Evolutionary conservation across 1,140 invertebrate genomes (phyloP), one percentile per base, ranked within the genome.

Genomic region (Brachionus asplanchnoidis): DNA sequence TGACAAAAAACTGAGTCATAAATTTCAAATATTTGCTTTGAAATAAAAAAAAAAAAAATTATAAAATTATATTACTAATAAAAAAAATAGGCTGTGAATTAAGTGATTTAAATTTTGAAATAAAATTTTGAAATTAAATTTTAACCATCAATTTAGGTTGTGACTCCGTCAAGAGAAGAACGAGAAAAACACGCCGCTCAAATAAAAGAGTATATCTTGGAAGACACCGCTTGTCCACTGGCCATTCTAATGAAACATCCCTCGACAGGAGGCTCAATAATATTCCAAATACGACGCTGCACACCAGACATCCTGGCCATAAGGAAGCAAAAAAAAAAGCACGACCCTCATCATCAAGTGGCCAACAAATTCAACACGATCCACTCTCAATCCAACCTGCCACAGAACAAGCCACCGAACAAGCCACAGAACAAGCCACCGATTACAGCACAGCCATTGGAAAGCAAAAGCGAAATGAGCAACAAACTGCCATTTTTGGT

Each of bases 151-250:
- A 42, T 79, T 87, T 86, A 92, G 89, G 87, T 89, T 46, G 56
- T 88, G 36, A 86, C 89, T 14, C 88, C 88, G 5, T 86, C 87
- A 60, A 87, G 87, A n/a, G 88, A 88, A 84, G 89, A 89, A 87
- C 87, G 91, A 88, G 90, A 90, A 85, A 88, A 90, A 87, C 70
- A 82, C 11, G 89, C 89, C 50, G 87, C 86, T 5, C 88, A 89
- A 68, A 88, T 88, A 20, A 88, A 90, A 87, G 96, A 98, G 90
- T 96, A 96, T 88, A 95, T 98, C 87, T 91, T 99, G 86, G 95
- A 98, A 89, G 96, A 98, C 88, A 95, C 97, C 88, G 97, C 98
- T 89, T 99, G 96, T 91, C 97, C 97, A 42, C 91, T 99, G 84
- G 94, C 95, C 23, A 97, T 98, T 88, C 88, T 90, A 32, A 88